Percentiles rank a stretch among this genome's conserved stretches.
Conservation (phyloP, 2,113 vertebrate species). For the Catharus bicknelli region DNA sequence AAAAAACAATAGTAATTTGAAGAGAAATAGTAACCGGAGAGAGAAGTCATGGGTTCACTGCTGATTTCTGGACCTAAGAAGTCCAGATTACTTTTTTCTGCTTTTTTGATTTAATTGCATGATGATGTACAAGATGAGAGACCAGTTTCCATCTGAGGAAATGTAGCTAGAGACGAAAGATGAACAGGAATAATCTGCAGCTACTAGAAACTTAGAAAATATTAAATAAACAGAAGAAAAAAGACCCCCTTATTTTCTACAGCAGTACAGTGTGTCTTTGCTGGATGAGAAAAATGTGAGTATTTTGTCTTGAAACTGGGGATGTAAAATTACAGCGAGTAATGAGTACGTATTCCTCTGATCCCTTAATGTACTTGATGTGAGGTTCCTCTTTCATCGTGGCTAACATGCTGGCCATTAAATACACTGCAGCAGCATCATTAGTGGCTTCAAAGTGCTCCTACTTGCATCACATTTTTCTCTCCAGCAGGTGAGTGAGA, state of each 20-base stretch:
- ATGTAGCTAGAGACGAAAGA: neutral
- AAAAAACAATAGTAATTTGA: neutral
- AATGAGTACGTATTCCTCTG: slow-evolving; percentile 66
- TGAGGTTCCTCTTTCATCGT: slow-evolving; percentile 65
- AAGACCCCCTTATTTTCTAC: slow-evolving; percentile 17
- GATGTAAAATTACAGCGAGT: slow-evolving; percentile 56
- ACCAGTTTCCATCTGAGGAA: neutral
- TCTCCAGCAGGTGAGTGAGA: slow-evolving; percentile 42
- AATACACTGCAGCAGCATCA: slow-evolving; percentile 57
- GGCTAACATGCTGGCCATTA: slow-evolving; percentile 57
- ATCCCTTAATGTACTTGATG: slow-evolving; percentile 68
- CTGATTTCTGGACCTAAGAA: neutral
- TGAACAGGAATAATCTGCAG: neutral
- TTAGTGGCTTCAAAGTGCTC: slow-evolving; percentile 65
- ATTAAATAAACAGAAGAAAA: slow-evolving; percentile 8
- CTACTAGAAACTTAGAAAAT: neutral
- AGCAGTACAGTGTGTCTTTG: neutral
- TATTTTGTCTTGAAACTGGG: slow-evolving; percentile 46
- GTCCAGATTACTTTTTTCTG: neutral
- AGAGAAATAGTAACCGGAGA: neutral
- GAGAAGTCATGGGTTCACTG: neutral
- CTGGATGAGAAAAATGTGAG: slow-evolving; percentile 30
- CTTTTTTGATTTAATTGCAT: neutral
- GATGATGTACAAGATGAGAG: neutral
- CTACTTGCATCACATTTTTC: slow-evolving; percentile 52